These are phyloP conservation scores for Entomobrya multifasciata DNA, from an alignment of 2,888 invertebrate genomes.

Conservation along the genomic window DNA sequence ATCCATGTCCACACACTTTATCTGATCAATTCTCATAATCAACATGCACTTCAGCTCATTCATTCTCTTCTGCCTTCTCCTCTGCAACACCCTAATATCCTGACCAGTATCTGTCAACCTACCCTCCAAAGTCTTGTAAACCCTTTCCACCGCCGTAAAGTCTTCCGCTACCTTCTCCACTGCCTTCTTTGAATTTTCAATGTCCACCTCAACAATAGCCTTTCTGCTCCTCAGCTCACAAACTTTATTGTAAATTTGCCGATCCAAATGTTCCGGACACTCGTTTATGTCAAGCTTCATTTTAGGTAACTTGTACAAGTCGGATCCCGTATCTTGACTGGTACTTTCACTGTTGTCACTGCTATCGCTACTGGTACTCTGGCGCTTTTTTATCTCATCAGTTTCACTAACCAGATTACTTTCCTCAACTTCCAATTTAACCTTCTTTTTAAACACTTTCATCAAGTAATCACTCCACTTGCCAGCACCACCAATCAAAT, in stretches of 20 bases:
- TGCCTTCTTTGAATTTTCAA: constrained; percentile 73
- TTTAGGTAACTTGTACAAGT: constrained; percentile 76
- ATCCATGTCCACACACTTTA: constrained; percentile 81
- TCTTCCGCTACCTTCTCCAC: constrained; percentile 72
- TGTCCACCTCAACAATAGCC: constrained; percentile 71
- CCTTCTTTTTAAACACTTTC: constrained; percentile 92
- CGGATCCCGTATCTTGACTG: constrained; percentile 75
- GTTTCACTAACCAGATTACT: constrained; percentile 18
- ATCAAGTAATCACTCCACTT: constrained; percentile 90
- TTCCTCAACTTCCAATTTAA: constrained; percentile 86
- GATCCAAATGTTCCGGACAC: constrained; percentile 77
- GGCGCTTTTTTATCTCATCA: constrained; percentile 1
- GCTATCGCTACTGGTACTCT: constrained; percentile 55
- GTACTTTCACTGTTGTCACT: constrained; percentile 72
- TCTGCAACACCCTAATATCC: constrained; percentile 82
- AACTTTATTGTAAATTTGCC: constrained; percentile 73
- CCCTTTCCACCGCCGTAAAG: constrained; percentile 66
- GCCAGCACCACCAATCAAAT: constrained; percentile 85
- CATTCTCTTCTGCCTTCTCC: constrained; percentile 88
- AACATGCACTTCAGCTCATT: constrained; percentile 89
- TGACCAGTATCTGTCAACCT: constrained; percentile 75
- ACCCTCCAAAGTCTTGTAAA: constrained; percentile 73
- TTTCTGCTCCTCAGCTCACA: constrained; percentile 72
- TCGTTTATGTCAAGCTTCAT: constrained; percentile 73
- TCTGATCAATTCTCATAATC: constrained; percentile 87